These are phyloP conservation scores for Melanaphis sacchari DNA, from an alignment of 1,140 invertebrate species.

Conservation along the genomic window DNA sequence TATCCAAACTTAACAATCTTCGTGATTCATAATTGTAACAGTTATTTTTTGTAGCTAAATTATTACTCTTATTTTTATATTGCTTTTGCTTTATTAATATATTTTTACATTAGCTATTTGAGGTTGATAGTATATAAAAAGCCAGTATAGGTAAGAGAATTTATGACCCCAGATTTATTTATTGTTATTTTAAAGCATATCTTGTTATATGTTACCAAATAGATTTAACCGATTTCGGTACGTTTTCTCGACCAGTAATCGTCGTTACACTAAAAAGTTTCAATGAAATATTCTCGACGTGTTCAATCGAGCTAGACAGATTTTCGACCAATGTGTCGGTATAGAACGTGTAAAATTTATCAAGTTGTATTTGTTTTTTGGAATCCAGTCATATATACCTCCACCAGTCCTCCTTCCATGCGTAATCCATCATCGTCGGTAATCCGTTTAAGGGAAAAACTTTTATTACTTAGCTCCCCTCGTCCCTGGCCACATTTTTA, in stretches of 20 bases:
- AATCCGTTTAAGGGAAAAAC: constrained; percentile 55
- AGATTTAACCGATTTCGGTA: neutral
- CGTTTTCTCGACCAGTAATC: neutral
- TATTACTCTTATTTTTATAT: neutral
- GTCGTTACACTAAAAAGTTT: neutral
- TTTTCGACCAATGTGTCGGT: constrained; percentile 28
- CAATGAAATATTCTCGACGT: constrained; percentile 47
- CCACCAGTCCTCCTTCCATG: neutral
- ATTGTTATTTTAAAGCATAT: neutral
- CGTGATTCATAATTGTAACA: neutral
- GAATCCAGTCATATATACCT: constrained; percentile 24
- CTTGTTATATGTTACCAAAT: constrained; percentile 3
- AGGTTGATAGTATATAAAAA: neutral
- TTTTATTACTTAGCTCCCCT: constrained; percentile 52
- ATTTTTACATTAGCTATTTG: neutral
- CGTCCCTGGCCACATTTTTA: constrained; percentile 37
- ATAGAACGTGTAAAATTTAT: constrained; percentile 50
- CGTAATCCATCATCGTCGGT: constrained; percentile 55
- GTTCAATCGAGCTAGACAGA: constrained; percentile 42
- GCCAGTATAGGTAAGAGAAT: neutral
- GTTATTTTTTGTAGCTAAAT: neutral
- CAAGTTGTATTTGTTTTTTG: constrained; percentile 54
- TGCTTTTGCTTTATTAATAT: neutral
- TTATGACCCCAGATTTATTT: neutral
- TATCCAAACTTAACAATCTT: neutral